phyloP scores from a whole-genome alignment of 2,797 vertebrate species.

The Pangasius krempfi region DNA sequence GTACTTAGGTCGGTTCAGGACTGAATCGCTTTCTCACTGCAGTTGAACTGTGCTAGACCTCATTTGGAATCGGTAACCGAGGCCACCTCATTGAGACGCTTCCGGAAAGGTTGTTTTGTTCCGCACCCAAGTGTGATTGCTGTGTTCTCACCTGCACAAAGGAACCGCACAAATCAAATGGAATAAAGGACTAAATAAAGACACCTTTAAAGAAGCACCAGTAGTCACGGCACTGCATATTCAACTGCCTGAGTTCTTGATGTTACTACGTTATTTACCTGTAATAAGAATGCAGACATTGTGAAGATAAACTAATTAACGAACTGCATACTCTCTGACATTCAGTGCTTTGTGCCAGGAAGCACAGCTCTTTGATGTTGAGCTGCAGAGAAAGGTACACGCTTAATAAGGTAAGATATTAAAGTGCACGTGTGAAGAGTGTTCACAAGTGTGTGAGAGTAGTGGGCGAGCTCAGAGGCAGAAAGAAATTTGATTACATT shows the following conservation, averaged over 20 bases:
- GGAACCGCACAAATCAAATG: neutral
- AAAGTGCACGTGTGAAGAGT: slow-evolving; percentile 64
- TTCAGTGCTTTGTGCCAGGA: slow-evolving; percentile 31
- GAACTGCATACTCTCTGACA: slow-evolving; percentile 29
- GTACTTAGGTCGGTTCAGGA: neutral
- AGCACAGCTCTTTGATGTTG: slow-evolving; percentile 46
- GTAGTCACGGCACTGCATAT: neutral
- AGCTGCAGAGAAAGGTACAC: slow-evolving; percentile 27
- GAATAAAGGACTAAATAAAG: neutral
- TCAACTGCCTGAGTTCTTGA: neutral
- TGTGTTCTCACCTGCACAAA: neutral
- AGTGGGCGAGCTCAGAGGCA: slow-evolving; percentile 48
- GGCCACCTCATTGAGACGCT: neutral
- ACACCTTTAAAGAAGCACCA: neutral
- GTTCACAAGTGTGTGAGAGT: slow-evolving; percentile 63
- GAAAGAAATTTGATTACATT: slow-evolving; percentile 76
- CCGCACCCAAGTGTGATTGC: neutral
- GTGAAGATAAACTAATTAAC: slow-evolving; percentile 21
- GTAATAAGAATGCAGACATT: slow-evolving; percentile 6
- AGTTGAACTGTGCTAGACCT: too few species aligned
- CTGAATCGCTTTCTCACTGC: neutral
- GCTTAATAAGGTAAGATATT: slow-evolving; percentile 60
- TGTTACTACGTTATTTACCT: neutral
- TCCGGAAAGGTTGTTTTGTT: neutral
- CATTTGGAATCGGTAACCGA: neutral